Evolutionary conservation across 1,140 invertebrate species (phyloP).

Genomic region (Contarinia nasturtii): DNA sequence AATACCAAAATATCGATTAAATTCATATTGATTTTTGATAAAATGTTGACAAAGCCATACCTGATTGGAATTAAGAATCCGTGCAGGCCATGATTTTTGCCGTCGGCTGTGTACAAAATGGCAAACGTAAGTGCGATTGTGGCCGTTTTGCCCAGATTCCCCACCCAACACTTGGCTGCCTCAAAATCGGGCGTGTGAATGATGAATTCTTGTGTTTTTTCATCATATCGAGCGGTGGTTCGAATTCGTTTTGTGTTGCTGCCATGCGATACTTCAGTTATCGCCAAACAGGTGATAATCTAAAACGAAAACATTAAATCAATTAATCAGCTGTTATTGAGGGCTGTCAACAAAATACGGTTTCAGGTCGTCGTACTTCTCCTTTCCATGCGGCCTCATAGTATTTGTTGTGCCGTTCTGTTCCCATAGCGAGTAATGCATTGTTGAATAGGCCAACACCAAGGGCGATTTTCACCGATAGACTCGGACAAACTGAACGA

Average conservation of each 20-base stretch:
- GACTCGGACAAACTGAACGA: conserved; percentile 40
- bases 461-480: conserved; percentile 47
- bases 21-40: too few relatives aligned
- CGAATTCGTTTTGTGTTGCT: conserved; percentile 81
- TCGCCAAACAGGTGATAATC: conserved; percentile 62
- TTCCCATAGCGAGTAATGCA: conserved; percentile 50
- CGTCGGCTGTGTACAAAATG: conserved; percentile 56
- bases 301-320: not conserved
- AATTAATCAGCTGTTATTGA: conserved; percentile 13
- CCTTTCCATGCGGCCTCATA: conserved; percentile 40
- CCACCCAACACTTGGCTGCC: conserved; percentile 89
- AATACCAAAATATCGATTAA: too few relatives aligned
- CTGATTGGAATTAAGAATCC: conserved; percentile 51
- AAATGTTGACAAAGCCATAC: too few relatives aligned
- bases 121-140: conserved; percentile 80
- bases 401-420: conserved; percentile 51
- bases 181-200: conserved; percentile 84
- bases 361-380: conserved; percentile 1
- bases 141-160: conserved; percentile 71
- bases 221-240: conserved; percentile 78
- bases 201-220: conserved; percentile 56
- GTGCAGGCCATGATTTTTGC: conserved; percentile 69
- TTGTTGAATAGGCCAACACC: conserved; percentile 46
- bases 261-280: conserved; percentile 88
- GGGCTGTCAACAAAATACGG: not conserved